Percentiles rank a stretch among this genome's conserved stretches.
These are phyloP conservation scores for Acronicta aceris DNA, from an alignment of 2,888 invertebrate species.

Conservation along the genomic window DNA sequence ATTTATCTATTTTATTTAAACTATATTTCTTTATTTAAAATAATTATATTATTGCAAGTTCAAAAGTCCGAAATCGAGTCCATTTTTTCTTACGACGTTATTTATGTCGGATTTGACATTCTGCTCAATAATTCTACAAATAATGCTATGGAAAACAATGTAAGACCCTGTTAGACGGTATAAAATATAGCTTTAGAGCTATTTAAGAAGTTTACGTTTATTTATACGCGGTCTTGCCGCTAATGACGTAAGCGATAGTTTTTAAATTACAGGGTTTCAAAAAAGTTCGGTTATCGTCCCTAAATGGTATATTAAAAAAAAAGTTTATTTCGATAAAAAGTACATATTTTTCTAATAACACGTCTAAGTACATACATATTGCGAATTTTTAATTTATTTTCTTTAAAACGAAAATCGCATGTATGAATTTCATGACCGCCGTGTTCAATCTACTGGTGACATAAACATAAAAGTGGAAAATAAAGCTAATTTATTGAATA, in stretches of 20 bases:
- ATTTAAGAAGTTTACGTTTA: slow-evolving; percentile 9
- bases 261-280: background rate
- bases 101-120: slow-evolving; percentile 1
- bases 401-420: slow-evolving; percentile 36
- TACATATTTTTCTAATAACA: slow-evolving; percentile 18
- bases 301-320: background rate
- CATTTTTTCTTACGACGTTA: background rate
- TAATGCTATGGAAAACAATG: background rate
- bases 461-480: slow-evolving; percentile 5
- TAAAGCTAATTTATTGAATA: background rate
- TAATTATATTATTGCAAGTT: no score
- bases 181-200: background rate
- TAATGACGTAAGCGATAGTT: slow-evolving; percentile 16
- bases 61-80: background rate
- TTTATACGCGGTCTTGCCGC: slow-evolving; percentile 33
- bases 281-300: background rate
- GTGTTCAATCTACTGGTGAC: slow-evolving; percentile 14
- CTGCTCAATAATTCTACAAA: slow-evolving; percentile 1
- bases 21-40: no score
- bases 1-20: background rate
- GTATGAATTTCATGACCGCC: slow-evolving; percentile 29
- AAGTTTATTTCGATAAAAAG: slow-evolving; percentile 45
- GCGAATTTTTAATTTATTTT: slow-evolving; percentile 38
- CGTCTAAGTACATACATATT: slow-evolving; percentile 1
- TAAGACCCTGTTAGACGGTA: background rate